phyloP scores from a whole-genome alignment of 2,113 vertebrate genomes.

The Helogale parvula region DNA sequence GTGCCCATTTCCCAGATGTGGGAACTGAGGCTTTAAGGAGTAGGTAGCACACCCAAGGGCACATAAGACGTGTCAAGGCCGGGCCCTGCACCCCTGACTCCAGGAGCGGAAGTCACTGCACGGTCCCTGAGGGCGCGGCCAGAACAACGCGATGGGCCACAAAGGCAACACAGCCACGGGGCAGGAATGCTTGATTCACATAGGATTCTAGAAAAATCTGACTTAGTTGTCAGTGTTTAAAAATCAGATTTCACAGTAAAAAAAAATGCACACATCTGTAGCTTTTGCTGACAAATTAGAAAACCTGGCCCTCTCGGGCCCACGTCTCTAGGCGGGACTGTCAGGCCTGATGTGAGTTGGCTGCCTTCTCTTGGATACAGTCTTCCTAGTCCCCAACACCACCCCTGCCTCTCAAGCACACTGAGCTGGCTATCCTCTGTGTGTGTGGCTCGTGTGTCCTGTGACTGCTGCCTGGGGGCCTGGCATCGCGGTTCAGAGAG shows the following conservation, averaged over 20 bases:
- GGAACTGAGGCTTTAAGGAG: not conserved
- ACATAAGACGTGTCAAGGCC: rapidly evolving
- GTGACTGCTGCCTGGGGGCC: not conserved
- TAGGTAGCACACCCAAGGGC: not conserved
- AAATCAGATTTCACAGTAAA: not conserved
- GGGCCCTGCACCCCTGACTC: not conserved
- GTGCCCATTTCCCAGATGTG: not conserved
- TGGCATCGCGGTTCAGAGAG: not conserved
- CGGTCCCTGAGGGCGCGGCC: rapidly evolving
- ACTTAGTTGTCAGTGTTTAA: not conserved
- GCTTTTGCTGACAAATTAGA: not conserved
- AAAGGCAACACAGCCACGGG: rapidly evolving
- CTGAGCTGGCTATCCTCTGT: no score
- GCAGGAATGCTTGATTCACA: not conserved
- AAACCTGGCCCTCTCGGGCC: not conserved
- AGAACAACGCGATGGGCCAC: rapidly evolving
- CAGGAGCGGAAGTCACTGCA: not conserved
- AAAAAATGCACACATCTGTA: not conserved
- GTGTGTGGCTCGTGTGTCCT: not conserved
- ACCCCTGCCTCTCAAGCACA: no score
- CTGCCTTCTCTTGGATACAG: not conserved
- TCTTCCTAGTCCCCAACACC: no score
- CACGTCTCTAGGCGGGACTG: not conserved
- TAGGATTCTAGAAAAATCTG: not conserved
- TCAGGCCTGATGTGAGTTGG: not conserved